Evolutionary conservation across 2,888 invertebrate species (phyloP), one percentile per base, ranked within the genome.

Genomic region (Callosobruchus maculatus): DNA sequence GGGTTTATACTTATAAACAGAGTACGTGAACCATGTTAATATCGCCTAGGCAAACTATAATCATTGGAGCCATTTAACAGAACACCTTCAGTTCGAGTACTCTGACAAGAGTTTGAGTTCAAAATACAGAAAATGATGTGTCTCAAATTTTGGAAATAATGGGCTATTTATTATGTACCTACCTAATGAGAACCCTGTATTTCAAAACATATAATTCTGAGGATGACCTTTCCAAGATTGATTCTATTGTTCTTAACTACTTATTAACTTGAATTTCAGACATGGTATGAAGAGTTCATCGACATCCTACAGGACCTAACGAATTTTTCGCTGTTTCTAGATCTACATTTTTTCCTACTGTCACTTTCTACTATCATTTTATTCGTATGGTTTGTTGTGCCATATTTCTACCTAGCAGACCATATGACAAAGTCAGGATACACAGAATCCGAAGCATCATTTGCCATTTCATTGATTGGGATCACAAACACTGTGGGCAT

Each of bases 321-420:
- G 85, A 95, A 96, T 86, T 93, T 95, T 81, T 91, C 93, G 20
- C 90, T 96, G 84, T 94, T 96, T 84, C 88, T 92, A 83, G 92
- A 93, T 83, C 87, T 91, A 73, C 94, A 95, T 79, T 96, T 95
- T 86, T 89, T 94, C 75, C 89, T 95, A 22, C 91, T 97, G 83
- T 94, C 95, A 74, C 83, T 96, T 9, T 95, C 97, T 70, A 97
- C 97, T 77, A 92, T 97, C 79, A 89, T 97, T 71, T 90, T 98
- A 71, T 98, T 97, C 87, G 92, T 94, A 82, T 97, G 97, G 95
- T 95, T 95, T 86, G 97, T 98, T 82, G 95, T 98, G 71, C 97
- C 97, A 13, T 98, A 98, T 88, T 95, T 98, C 85, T 98, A 97
- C 86, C 89, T 97, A 76, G 94, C 95, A 72, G 97, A 97, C 82